Conservation (phyloP, 2,888 invertebrate species). For the Smittia sp. region DNA sequence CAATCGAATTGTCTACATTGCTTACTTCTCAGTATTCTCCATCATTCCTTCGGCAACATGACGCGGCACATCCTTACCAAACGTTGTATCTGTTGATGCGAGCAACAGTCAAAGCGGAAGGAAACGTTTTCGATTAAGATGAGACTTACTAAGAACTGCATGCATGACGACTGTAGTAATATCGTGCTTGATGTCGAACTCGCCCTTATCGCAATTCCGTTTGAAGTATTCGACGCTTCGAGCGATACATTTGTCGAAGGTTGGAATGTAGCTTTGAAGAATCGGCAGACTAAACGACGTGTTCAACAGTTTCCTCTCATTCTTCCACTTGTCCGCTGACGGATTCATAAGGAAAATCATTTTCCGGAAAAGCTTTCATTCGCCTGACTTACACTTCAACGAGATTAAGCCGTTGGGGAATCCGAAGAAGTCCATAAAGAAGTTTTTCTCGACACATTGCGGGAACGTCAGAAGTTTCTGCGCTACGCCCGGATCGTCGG, state of each 20-base stretch:
- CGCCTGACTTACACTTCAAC: conserved; percentile 19
- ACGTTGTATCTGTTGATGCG: conserved; percentile 28
- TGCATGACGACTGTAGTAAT: conserved; percentile 22
- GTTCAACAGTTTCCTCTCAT: conserved; percentile 30
- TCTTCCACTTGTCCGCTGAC: conserved; percentile 34
- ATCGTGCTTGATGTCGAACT: conserved; percentile 27
- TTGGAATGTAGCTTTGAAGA: conserved; percentile 32
- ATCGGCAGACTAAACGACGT: conserved; percentile 14
- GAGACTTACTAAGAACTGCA: conserved; percentile 31
- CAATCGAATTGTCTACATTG: too few species aligned
- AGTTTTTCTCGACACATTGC: conserved; percentile 35
- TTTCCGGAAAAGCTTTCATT: background rate
- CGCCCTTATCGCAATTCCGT: conserved; percentile 19
- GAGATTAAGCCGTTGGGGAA: conserved; percentile 29
- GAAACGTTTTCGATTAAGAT: background rate
- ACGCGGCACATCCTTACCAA: conserved; percentile 22
- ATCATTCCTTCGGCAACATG: conserved; percentile 19
- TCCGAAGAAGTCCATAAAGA: conserved; percentile 36
- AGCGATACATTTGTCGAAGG: conserved; percentile 7
- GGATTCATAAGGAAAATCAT: background rate
- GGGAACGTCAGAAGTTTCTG: conserved; percentile 29
- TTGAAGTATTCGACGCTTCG: conserved; percentile 15
- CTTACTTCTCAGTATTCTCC: conserved; percentile 29
- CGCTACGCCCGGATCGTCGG: conserved; percentile 19
- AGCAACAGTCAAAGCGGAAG: background rate